Base-by-base conservation (phyloP, 2,888 invertebrate species). In the Ophion slaviceki region DNA sequence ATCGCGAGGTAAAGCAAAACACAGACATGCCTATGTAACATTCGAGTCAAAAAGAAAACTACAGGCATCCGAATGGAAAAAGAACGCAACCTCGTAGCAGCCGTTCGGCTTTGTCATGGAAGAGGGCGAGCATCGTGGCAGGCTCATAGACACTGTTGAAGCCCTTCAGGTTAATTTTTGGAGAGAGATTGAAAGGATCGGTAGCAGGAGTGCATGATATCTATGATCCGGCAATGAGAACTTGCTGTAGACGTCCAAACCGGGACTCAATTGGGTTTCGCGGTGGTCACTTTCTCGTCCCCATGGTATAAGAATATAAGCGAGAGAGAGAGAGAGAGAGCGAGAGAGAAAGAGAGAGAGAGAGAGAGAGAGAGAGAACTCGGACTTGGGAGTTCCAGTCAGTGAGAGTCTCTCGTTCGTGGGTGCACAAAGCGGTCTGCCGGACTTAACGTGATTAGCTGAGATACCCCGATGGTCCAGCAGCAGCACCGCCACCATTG, bases 381-480 rank as follows among this genome's bases (percentile, higher is more conserved):
- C 88, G 90, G 89, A 90, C 90, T 92, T 91, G 90, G 91, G 88
- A 91, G 91, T 91, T 92, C 91, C 88, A 87, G 89, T 88, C 89
- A 89, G 91, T 89, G 80, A 68, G 68, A 75, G 85, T 87, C 87
- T 88, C 87, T 89, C 88, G 87, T 89, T 90, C 88, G 89, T 84
- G 89, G 87, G 85, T 82, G 91, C 92, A 91, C 93, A 92, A 92
- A 92, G 92, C 92, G 93, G 92, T 92, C 92, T 91, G 91, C 91
- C 90, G 92, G 93, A 93, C 93, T 93, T 93, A 93, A 93, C 93
- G 91, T 91, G 93, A 93, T 93, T 93, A 93, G 92, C 93, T 92
- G 92, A 93, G 92, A 93, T 93, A 93, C 91, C 90, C 89, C 80
- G 87, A 90, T 89, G 90, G 90, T 86, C 84, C 81, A 59, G 77